Base-by-base conservation (phyloP, 2,888 invertebrate genomes). In the Cheilosia impressa region DNA sequence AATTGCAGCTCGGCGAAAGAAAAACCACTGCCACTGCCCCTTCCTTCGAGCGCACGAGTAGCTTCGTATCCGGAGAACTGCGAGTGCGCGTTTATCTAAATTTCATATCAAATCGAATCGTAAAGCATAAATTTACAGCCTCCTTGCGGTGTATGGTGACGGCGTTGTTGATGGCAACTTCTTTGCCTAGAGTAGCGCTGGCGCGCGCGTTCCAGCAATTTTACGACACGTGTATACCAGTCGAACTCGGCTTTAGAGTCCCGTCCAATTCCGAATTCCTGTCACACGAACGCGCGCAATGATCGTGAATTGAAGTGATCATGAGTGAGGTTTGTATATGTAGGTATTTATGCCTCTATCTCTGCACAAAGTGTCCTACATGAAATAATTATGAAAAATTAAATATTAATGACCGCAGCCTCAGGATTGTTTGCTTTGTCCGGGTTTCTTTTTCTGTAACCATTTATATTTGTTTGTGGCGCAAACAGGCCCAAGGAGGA, bases 331-430 rank as follows among this genome's bases (percentile, higher is more conserved):
- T 13, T 10, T 10, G 10, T 34, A 58, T 60, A 55, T 80, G 38
- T 22, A 13, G 24, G 50, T 43, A 31, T 69, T 38, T 41, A 62
- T 75, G 34, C 43, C 45, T 43, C 63, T 58, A 43, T 24, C 15
- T 24, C 53, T 41, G 47, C 50, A 66, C 63, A 57, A 60, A 71
- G 60, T 84, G 80, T 84, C 84, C 84, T 84, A 84, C 84, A 81
- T 85, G 76, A 76, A 85, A 85, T 85, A 85, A 85, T 85, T 85
- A 85, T 68, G 76, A 63, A 71, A 81, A 81, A 85, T 85, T 85
- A 85, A 85, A 81, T 81, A 85, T 85, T 85, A 85, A 85, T 85
- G 81, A 71, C 76, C 55, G 6, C 27, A 66, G 75, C 80, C 81
- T 72, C 72, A 85, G 85, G 85, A 72, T 72, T 85, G 76, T 55